Evolutionary conservation across 2,797 vertebrate genomes (phyloP).

Genomic region (Pseudomugil gertrudae): DNA sequence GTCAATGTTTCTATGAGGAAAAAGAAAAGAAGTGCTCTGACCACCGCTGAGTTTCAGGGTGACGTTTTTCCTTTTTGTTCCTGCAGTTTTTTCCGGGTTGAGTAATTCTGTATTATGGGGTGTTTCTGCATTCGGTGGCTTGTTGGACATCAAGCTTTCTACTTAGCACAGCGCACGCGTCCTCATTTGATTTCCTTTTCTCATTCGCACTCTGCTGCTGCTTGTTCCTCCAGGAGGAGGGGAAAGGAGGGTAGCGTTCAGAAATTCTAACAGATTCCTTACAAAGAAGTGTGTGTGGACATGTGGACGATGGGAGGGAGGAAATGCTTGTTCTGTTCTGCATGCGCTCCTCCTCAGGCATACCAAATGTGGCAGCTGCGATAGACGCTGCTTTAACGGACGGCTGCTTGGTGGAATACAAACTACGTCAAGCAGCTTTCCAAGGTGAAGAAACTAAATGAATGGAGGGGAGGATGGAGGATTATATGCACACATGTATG

Average conservation of each 20-base stretch:
- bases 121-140: too few species aligned
- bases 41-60: conserved; percentile 52
- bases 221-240: conserved; percentile 34
- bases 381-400: conserved; percentile 51
- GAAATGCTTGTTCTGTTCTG: conserved; percentile 49
- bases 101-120: conserved; percentile 71
- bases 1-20: conserved; percentile 67
- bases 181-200: conserved; percentile 70
- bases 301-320: conserved; percentile 37
- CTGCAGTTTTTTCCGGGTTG: conserved; percentile 57
- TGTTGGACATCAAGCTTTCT: conserved; percentile 64
- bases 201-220: conserved; percentile 40
- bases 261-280: conserved; percentile 56
- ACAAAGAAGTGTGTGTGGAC: conserved; percentile 58
- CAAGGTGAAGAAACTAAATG: conserved; percentile 60
- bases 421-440: conserved; percentile 48
- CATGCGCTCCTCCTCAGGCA: conserved; percentile 48
- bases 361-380: conserved; percentile 48
- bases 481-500: conserved; percentile 4
- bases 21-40: conserved; percentile 53
- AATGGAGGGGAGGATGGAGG: conserved; percentile 9
- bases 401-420: conserved; percentile 55
- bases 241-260: not conserved
- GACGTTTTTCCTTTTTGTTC: conserved; percentile 14
- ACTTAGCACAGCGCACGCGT: conserved; percentile 47